Percentiles rank a stretch among this genome's conserved stretches.
Evolutionary conservation across 2,888 invertebrate species (phyloP).

Genomic region (Noctuana brunneofusca): DNA sequence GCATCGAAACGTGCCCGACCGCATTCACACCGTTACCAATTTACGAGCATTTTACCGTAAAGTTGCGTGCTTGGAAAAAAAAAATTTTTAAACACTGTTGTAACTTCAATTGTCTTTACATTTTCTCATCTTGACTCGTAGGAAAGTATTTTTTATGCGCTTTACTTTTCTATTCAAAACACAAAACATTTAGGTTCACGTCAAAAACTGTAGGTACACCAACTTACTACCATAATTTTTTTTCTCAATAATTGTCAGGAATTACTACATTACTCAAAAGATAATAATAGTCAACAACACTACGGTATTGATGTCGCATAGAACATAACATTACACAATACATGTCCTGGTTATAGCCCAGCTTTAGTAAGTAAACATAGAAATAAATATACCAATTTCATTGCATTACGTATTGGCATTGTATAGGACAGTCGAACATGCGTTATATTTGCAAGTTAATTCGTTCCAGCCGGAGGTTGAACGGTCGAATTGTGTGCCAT

Average conservation of each 20-base stretch:
- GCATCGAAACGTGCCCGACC: neutral
- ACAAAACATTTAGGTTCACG: no score
- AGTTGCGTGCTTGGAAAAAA: neutral
- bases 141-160: neutral
- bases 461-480: neutral
- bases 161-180: no score
- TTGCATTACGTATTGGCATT: neutral
- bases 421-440: neutral
- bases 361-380: neutral
- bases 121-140: neutral
- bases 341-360: neutral
- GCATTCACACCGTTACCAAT: constrained; percentile 3
- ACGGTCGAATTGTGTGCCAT: neutral
- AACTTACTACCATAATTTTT: no score
- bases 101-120: neutral
- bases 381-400: neutral
- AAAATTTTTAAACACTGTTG: neutral
- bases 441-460: neutral
- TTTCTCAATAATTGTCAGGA: no score
- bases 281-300: no score
- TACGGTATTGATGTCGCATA: no score
- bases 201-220: no score
- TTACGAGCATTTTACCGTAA: neutral
- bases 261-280: no score
- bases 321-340: no score